These are phyloP conservation scores for Entomyzon cyanotis DNA, from an alignment of 2,113 vertebrate species.

Conservation along the genomic window DNA sequence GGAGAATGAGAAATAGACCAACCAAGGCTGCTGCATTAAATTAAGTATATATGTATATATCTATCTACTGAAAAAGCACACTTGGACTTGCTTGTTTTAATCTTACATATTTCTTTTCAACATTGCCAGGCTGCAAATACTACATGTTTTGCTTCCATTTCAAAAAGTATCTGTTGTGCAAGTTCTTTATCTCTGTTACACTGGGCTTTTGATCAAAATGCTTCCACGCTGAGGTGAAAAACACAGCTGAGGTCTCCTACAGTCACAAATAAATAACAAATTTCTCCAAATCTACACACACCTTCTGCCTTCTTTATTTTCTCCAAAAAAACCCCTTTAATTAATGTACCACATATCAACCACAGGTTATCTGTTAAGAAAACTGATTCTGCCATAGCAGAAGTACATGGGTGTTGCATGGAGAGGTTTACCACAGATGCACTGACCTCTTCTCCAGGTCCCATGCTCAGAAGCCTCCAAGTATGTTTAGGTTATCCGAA, in stretches of 20 bases:
- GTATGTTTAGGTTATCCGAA: not conserved
- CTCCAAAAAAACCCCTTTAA: not conserved
- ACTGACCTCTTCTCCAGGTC: not conserved
- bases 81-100: not conserved
- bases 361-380: not conserved
- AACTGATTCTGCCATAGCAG: not conserved
- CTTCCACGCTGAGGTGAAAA: slow-evolving; percentile 15
- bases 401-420: not conserved
- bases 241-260: not conserved
- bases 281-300: not conserved
- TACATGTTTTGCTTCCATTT: slow-evolving; percentile 39
- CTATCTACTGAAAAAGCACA: not conserved
- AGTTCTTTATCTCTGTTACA: slow-evolving; percentile 44
- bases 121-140: not conserved
- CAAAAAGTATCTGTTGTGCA: not conserved
- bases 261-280: not conserved
- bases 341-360: not conserved
- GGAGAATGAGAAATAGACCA: not conserved
- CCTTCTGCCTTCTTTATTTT: not conserved
- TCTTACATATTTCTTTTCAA: slow-evolving; percentile 32
- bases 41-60: not conserved
- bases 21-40: slow-evolving; percentile 19
- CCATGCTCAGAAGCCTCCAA: not conserved
- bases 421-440: not conserved
- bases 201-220: slow-evolving; percentile 33